Evolutionary conservation across 2,113 vertebrate genomes (phyloP).

Genomic region (Sylvietta virens): DNA sequence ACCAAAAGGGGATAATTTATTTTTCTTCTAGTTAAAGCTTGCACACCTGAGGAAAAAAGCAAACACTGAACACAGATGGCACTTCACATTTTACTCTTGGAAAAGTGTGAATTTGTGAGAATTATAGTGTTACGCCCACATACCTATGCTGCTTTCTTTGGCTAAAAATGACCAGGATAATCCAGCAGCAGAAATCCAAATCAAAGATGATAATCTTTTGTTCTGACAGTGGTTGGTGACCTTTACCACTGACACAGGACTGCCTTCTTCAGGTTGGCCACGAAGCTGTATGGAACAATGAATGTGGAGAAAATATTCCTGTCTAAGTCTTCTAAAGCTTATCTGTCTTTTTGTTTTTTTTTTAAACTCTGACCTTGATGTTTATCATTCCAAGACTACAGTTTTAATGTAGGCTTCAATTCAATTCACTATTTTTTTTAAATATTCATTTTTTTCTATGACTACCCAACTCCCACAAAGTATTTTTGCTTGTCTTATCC

Average conservation of each 20-base stretch:
- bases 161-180: not conserved
- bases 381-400: not conserved
- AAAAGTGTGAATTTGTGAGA: not conserved
- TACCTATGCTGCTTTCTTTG: not conserved
- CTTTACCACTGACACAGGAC: not conserved
- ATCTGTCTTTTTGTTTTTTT: not conserved
- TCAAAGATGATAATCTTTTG: accelerated
- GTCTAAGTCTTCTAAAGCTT: not conserved
- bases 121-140: not conserved
- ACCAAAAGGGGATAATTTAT: not conserved
- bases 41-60: not conserved
- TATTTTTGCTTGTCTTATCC: not conserved
- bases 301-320: not conserved
- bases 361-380: not conserved
- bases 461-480: not conserved
- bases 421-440: not conserved
- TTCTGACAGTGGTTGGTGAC: not conserved
- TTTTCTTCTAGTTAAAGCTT: constrained; percentile 38
- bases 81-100: not conserved
- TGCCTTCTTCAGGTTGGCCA: not conserved
- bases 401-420: not conserved
- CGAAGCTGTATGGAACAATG: not conserved
- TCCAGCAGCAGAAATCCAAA: not conserved
- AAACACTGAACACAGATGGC: constrained; percentile 23
- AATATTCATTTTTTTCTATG: not conserved